A percentile compares a stretch with the other conserved stretches of the same genome.
Evolutionary conservation across 2,888 invertebrate species (phyloP).

Genomic region (Euclidia mi): DNA sequence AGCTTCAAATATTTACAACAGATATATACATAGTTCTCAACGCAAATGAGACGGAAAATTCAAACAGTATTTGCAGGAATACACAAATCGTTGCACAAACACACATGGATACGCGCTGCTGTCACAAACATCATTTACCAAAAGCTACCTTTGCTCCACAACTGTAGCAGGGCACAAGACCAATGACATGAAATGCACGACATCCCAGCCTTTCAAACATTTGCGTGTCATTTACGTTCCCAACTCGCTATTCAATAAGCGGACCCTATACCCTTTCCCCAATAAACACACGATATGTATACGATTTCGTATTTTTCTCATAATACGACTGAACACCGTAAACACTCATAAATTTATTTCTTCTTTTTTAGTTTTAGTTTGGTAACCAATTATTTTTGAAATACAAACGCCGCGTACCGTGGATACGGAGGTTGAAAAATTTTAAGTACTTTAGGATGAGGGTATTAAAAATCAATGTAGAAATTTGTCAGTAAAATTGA

Average conservation of each 20-base stretch:
- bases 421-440: too few relatives aligned
- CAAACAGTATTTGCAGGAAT: too few relatives aligned
- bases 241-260: constrained; percentile 24
- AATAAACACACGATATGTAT: constrained; percentile 43
- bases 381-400: too few relatives aligned
- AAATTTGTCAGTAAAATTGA: too few relatives aligned
- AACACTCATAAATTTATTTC: constrained; percentile 26
- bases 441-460: too few relatives aligned
- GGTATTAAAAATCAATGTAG: too few relatives aligned
- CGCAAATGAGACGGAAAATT: too few relatives aligned
- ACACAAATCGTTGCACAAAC: too few relatives aligned
- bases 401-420: too few relatives aligned
- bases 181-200: constrained; percentile 44
- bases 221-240: constrained; percentile 46
- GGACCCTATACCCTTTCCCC: constrained; percentile 32
- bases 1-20: too few relatives aligned
- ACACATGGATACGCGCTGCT: too few relatives aligned
- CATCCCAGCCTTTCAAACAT: constrained; percentile 39
- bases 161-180: constrained; percentile 3
- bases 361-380: neutral
- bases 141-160: constrained; percentile 8
- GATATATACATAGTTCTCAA: too few relatives aligned
- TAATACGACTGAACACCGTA: constrained; percentile 36
- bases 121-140: neutral
- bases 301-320: constrained; percentile 34